Evolutionary conservation across 2,888 invertebrate species (phyloP), one percentile per base, ranked within the genome.

Genomic region (Pristionchus japonicus): DNA sequence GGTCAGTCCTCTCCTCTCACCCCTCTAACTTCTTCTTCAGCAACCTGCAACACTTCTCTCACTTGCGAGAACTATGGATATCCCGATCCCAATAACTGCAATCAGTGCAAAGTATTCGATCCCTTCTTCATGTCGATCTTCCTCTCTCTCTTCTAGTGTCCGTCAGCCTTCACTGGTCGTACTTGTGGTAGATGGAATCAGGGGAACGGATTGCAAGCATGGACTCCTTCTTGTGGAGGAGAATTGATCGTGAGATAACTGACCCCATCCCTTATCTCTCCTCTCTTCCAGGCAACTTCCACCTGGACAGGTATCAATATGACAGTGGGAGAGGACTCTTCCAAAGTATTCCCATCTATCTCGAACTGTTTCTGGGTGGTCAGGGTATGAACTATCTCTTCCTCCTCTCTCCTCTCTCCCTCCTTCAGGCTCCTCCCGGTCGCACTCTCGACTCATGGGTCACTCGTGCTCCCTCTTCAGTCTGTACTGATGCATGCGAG

Each of bases 31-130:
- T 15, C 2, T 27, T 34, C 11, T 84, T 57, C 57, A 88, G 88
- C 64, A 11, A 37, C 40, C 1, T 88, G 88, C 80, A 57, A 34
- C 17, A 82, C 43, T 17, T 17, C 27, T 27, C 52, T 86, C 11
- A 47, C 86, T 2, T 86, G 86, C 52, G 87, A 87, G 87, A 87
- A 87, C 57, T 57, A 57, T n/a, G 87, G 87, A 31, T 87, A 87
- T 27, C 20, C 43, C 7, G 87, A 87, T 34, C 77, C 87, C 4
- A 70, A 57, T 15, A 77, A 87, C 57, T 91, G 90, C 49, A 77
- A 87, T 13, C 77, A 89, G 43, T 91, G 90, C 87, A 91, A 89
- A 52, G 86, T 67, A 43, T 23, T 31, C n/a, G 17, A 34, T 4
- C 37, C 17, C 34, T 37, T 27, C 15, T 1, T 37, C 4, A 9